A percentile compares a stretch with the other conserved stretches of the same genome.
Conservation (phyloP, 2,888 invertebrate genomes). For the Clepsis dumicolana region DNA sequence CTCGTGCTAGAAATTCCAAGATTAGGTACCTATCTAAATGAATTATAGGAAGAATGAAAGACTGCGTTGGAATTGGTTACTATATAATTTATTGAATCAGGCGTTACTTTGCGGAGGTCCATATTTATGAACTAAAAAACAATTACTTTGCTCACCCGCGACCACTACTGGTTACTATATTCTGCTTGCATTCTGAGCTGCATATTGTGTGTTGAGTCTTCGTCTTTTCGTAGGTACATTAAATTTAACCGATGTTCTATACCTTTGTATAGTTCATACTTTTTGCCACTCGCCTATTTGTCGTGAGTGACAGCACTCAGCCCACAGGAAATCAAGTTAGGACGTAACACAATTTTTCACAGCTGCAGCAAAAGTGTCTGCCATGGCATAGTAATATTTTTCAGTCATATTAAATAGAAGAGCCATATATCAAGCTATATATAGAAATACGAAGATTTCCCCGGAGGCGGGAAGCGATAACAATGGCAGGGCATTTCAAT, state of each 20-base stretch:
- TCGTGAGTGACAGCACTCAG: slow-evolving; percentile 22
- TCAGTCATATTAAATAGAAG: slow-evolving; percentile 28
- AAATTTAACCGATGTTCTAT: background rate
- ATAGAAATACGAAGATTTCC: slow-evolving; percentile 66
- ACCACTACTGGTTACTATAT: no score
- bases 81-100: no score
- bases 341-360: slow-evolving; percentile 28
- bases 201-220: no score
- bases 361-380: slow-evolving; percentile 22
- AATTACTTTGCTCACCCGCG: no score
- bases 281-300: background rate
- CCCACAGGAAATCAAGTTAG: slow-evolving; percentile 33
- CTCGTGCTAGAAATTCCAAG: no score
- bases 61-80: no score
- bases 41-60: no score
- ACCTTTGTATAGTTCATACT: background rate
- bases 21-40: no score
- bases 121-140: no score
- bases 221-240: no score
- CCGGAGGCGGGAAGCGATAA: slow-evolving; percentile 74
- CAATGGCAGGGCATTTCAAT: slow-evolving; percentile 79
- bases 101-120: no score
- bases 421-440: slow-evolving; percentile 56
- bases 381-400: slow-evolving; percentile 25
- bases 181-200: background rate